A percentile compares a stretch with the other conserved stretches of the same genome.
These are phyloP conservation scores for Ptychoptera contaminata DNA, from an alignment of 2,888 invertebrate species.

Conservation along the genomic window DNA sequence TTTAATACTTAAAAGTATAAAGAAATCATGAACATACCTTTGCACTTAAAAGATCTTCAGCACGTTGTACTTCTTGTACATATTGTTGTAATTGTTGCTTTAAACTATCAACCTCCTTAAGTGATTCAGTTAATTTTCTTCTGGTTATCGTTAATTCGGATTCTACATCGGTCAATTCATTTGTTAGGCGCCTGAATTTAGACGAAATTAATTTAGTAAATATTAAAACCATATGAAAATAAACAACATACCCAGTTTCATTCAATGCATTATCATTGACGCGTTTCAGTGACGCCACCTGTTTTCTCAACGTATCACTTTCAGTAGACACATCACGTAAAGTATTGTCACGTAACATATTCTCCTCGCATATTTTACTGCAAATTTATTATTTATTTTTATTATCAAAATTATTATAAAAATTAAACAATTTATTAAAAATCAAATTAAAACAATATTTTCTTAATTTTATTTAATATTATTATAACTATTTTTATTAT, in stretches of 20 bases:
- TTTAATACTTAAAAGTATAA: neutral
- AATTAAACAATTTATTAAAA: neutral
- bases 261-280: slow-evolving; percentile 26
- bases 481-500: no score
- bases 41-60: slow-evolving; percentile 57
- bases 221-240: neutral
- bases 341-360: slow-evolving; percentile 22
- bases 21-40: slow-evolving; percentile 32
- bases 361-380: slow-evolving; percentile 20
- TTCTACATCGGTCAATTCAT: slow-evolving; percentile 49
- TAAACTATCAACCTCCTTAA: slow-evolving; percentile 54
- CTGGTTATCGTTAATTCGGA: slow-evolving; percentile 43
- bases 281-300: slow-evolving; percentile 23
- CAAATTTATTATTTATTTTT: slow-evolving; percentile 5
- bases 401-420: neutral
- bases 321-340: slow-evolving; percentile 24
- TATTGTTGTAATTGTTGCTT: slow-evolving; percentile 67
- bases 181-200: slow-evolving; percentile 50
- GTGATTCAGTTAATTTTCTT: slow-evolving; percentile 50
- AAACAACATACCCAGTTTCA: slow-evolving; percentile 22
- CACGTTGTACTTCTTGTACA: slow-evolving; percentile 62
- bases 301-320: slow-evolving; percentile 25
- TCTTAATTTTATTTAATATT: no score
- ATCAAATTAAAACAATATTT: neutral
- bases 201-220: neutral